Conservation (phyloP, 35 echinoderm and acorn worm genomes). For the Nesometra sesokonis region DNA sequence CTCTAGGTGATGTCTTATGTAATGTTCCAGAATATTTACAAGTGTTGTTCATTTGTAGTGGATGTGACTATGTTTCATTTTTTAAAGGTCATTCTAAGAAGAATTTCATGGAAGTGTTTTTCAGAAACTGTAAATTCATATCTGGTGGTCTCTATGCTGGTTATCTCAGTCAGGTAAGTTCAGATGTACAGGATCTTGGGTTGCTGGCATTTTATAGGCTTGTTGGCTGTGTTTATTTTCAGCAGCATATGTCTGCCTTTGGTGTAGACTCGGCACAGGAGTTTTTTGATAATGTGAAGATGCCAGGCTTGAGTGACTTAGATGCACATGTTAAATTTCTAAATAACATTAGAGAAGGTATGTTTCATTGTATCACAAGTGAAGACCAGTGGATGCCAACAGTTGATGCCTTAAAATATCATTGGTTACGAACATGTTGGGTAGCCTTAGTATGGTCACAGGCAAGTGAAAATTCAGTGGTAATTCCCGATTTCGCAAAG, state of each 20-base stretch:
- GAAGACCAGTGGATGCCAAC: conserved; percentile 30
- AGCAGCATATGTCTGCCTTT: conserved; percentile 29
- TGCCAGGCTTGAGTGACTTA: background rate
- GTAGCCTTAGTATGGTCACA: conserved; percentile 35
- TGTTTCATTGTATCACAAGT: conserved; percentile 11
- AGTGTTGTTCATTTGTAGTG: conserved; percentile 42
- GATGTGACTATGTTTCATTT: conserved; percentile 64
- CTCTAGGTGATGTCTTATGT: background rate
- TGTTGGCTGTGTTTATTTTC: conserved; percentile 32
- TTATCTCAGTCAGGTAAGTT: background rate
- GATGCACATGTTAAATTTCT: conserved; percentile 20
- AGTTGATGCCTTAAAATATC: conserved; percentile 28
- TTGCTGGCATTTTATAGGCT: conserved; percentile 27
- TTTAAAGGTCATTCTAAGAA: conserved; percentile 38
- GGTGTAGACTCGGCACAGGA: conserved; percentile 14
- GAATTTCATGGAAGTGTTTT: conserved; percentile 28
- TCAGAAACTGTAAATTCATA: conserved; percentile 23
- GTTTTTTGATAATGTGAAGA: background rate
- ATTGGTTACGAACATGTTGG: conserved; percentile 33
- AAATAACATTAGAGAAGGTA: conserved; percentile 11
- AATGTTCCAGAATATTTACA: conserved; percentile 23
- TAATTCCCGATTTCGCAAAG: conserved; percentile 5
- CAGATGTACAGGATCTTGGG: background rate
- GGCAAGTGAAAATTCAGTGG: background rate
- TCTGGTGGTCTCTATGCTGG: background rate